These are phyloP conservation scores for Tiaroga cobitis DNA, from an alignment of 2,797 vertebrate species.

Conservation along the genomic window DNA sequence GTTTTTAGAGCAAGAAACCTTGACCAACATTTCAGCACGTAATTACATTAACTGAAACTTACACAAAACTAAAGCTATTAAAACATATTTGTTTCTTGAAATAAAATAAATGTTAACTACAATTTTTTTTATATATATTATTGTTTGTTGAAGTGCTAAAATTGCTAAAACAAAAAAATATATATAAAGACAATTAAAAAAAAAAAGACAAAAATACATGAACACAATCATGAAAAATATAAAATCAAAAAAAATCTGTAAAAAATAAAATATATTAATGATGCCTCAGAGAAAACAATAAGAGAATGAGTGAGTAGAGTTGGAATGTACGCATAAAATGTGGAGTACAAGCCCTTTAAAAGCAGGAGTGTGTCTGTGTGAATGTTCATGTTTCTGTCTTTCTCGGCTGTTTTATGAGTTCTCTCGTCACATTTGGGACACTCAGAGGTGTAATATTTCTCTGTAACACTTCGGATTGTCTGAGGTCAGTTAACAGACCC, in stretches of 20 bases:
- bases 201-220: no score
- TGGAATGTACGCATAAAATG: no score
- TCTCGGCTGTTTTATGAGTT: constrained; percentile 17
- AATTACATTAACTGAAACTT: background rate
- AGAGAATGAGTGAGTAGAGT: no score
- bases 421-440: constrained; percentile 11
- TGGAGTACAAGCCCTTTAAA: background rate
- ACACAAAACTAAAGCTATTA: background rate
- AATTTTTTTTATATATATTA: background rate
- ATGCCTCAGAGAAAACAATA: no score
- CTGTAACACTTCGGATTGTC: background rate
- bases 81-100: background rate
- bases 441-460: constrained; percentile 28
- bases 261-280: no score
- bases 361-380: constrained; percentile 19
- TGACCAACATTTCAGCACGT: background rate
- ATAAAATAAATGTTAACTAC: background rate
- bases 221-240: no score
- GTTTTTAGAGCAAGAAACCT: background rate
- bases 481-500: background rate
- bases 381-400: constrained; percentile 1
- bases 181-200: no score
- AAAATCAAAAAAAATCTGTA: fast-evolving
- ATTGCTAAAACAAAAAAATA: background rate
- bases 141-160: no score